Conservation (phyloP, 2,888 invertebrate genomes). For the Plagodis dolabraria region DNA sequence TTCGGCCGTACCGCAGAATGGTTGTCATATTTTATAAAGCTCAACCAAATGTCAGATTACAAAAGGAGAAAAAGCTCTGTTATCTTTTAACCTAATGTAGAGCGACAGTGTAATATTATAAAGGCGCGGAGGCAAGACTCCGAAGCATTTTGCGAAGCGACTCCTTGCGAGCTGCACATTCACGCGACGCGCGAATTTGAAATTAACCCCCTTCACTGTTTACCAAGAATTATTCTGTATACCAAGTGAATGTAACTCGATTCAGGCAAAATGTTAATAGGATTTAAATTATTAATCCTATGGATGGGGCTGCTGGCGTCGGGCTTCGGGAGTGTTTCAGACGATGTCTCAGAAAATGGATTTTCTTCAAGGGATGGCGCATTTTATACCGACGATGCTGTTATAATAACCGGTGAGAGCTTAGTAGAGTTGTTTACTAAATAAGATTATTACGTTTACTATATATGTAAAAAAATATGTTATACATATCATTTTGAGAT, state of each 20-base stretch:
- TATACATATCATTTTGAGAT: too few species aligned
- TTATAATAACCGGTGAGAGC: slow-evolving; percentile 77
- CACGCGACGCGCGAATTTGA: slow-evolving; percentile 57
- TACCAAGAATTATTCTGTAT: slow-evolving; percentile 22
- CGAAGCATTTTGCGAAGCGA: slow-evolving; percentile 79
- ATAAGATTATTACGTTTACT: too few species aligned
- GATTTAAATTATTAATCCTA: slow-evolving; percentile 58
- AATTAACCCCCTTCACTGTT: slow-evolving; percentile 32
- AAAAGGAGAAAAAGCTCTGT: slow-evolving; percentile 81
- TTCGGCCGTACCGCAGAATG: slow-evolving; percentile 58
- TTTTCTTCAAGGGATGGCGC: slow-evolving; percentile 72
- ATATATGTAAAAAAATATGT: too few species aligned
- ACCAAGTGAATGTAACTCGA: slow-evolving; percentile 55
- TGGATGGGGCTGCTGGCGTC: slow-evolving; percentile 59
- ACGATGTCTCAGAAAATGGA: slow-evolving; percentile 52
- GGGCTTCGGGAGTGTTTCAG: slow-evolving; percentile 62
- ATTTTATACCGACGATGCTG: slow-evolving; percentile 76
- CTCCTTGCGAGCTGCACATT: slow-evolving; percentile 76
- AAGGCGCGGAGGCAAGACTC: slow-evolving; percentile 68
- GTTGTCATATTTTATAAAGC: slow-evolving; percentile 68
- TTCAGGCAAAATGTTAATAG: slow-evolving; percentile 55
- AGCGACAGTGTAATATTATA: slow-evolving; percentile 79
- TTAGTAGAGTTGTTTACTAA: slow-evolving; percentile 1
- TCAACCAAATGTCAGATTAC: slow-evolving; percentile 67
- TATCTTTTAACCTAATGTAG: slow-evolving; percentile 78